Conservation (phyloP, 2,888 invertebrate species). For the Rhamphomyia laevipes region DNA sequence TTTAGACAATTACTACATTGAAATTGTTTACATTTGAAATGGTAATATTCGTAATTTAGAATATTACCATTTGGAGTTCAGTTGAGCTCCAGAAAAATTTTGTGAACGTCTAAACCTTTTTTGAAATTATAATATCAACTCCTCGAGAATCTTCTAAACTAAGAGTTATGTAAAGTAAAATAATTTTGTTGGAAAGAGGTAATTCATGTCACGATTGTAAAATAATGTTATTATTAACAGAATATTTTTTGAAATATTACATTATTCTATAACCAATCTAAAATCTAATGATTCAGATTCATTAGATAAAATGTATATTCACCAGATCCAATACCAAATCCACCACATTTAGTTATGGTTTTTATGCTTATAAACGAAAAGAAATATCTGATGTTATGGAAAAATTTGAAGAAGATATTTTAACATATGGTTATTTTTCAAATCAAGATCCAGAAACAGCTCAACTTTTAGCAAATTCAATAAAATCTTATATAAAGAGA, state of each 20-base stretch:
- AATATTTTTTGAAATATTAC: constrained; percentile 28
- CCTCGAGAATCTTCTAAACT: too few species aligned
- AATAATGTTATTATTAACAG: constrained; percentile 19
- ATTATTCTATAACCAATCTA: constrained; percentile 32
- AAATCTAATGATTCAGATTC: constrained; percentile 21
- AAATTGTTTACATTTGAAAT: too few species aligned
- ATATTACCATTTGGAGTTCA: too few species aligned
- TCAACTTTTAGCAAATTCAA: constrained; percentile 48
- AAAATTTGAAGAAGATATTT: constrained; percentile 41
- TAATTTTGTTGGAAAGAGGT: constrained; percentile 30
- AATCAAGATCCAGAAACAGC: constrained; percentile 47
- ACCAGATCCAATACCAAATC: constrained; percentile 46
- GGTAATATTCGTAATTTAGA: too few species aligned
- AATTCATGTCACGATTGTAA: constrained; percentile 34
- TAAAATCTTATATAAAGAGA: constrained; percentile 42
- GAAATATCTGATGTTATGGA: constrained; percentile 45
- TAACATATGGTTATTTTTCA: constrained; percentile 59
- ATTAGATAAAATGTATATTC: constrained; percentile 31
- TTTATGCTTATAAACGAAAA: constrained; percentile 53
- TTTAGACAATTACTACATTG: too few species aligned
- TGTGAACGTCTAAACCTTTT: constrained; percentile 51
- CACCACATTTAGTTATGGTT: constrained; percentile 53
- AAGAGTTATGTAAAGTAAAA: constrained; percentile 59
- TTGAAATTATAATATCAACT: too few species aligned
- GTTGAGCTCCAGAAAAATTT: constrained; percentile 65